Evolutionary conservation across 2,113 vertebrate species (phyloP).

Genomic region (Petaurus breviceps): DNA sequence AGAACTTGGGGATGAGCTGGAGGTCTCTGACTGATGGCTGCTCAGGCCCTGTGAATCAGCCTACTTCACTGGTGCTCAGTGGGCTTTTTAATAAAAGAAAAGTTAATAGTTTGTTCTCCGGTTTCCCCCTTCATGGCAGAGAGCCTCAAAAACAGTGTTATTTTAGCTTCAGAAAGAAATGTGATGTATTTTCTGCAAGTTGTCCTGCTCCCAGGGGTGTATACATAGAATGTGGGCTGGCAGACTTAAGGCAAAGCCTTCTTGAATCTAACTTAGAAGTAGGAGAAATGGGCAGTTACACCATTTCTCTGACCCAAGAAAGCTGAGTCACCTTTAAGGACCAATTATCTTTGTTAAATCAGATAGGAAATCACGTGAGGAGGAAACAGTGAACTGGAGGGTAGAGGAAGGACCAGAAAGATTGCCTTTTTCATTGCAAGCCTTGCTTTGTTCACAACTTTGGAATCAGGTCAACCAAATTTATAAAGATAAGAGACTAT

Average conservation of each 20-base stretch:
- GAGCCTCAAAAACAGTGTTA: not conserved
- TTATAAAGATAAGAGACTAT: not conserved
- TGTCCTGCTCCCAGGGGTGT: not conserved
- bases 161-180: not conserved
- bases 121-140: not conserved
- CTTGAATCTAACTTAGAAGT: not conserved
- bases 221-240: not conserved
- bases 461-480: not conserved
- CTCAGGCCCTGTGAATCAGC: not conserved
- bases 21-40: not conserved
- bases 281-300: not conserved
- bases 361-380: not conserved
- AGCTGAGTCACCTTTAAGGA: not conserved
- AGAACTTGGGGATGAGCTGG: not conserved
- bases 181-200: not conserved
- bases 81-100: not conserved
- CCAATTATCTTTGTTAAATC: not conserved
- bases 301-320: not conserved
- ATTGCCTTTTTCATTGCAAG: not conserved
- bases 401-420: not conserved
- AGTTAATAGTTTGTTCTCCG: not conserved
- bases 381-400: not conserved
- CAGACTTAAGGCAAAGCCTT: not conserved
- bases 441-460: not conserved
- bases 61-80: not conserved